Evolutionary conservation across 2,113 vertebrate genomes (phyloP), one percentile per base, ranked within the genome.

Genomic region (Mustela lutreola): DNA sequence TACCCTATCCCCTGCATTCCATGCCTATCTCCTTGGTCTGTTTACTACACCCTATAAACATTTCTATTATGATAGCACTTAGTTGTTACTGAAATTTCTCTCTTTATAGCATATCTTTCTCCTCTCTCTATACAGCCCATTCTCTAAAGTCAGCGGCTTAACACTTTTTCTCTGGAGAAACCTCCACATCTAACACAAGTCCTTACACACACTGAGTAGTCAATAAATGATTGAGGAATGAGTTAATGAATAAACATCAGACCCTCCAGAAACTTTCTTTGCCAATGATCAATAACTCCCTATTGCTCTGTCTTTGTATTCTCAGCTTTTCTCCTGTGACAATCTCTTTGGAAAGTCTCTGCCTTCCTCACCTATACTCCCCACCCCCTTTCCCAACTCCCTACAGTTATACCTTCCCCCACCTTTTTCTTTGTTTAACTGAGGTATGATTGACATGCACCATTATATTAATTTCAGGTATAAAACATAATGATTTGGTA

Each of bases 191-290:
- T 70, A n/a, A 15, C 24, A 83, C 6, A 93, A 33, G 58, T 81
- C 42, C 26, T 58, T 53, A 91, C 12, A 75, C 28, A 75, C 28
- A 62, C 42, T n/a, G 33, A 31, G 28, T 33, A 82, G 60, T 87
- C 58, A 33, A 39, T 79, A 45, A 22, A 36, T 65, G 19, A 91
- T 7, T 48, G n/a, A 89, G 21, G 45, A 67, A 48, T 58, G 63
- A 60, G 53, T 71, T 94, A 70, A 65, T 84, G 71, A 96, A 56
- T 56, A 42, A 85, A 71, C 58, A 78, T 36, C 89, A 95, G 73
- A 56, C 8, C 42, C 6, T 92, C 79, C 78, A 93, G 92, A 91
- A 90, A 75, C 67, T 88, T 84, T 81, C 45, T 89, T 42, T 16
- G 16, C 15, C 48, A 67, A 56, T 93, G 28, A 70, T 71, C 70